Evolutionary conservation across 2,888 invertebrate genomes (phyloP), one percentile per base, ranked within the genome.

Genomic region (Sphecodes monilicornis): DNA sequence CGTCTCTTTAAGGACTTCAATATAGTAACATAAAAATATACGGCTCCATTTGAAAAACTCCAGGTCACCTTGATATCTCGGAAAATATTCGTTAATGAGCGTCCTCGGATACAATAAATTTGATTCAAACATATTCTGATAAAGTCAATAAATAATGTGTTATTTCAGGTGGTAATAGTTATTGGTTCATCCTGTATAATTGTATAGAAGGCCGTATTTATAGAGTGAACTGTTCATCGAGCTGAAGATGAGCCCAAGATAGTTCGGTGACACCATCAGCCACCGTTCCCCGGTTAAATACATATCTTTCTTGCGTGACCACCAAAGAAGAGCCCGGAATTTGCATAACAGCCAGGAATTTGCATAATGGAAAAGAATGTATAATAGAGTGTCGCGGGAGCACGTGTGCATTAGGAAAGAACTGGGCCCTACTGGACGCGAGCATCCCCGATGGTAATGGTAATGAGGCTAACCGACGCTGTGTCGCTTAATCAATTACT

Each of bases 321-420:
- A 60, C 81, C 82, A 80, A 86, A 86, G 88, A 72, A 85, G 82
- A 79, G 64, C 68, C 26, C 43, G 32, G 66, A 71, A 89, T 89
- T 87, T 89, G 84, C 89, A 89, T 89, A 89, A 89, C 87, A 86
- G 86, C 82, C 75, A 74, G 71, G 83, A 84, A 89, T 89, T 90
- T 89, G 90, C 89, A 89, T 89, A 89, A 89, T 89, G 86, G 85
- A 85, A 88, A 90, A 90, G 90, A 88, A 88, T 85, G 90, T 80
- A 86, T 86, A 87, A 88, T 84, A 80, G 80, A 64, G 81, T 83
- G 88, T 78, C 71, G 82, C 80, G 81, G 50, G 82, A 80, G 78
- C 88, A 89, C 84, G 88, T 84, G 90, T 89, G 89, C 82, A 83
- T 82, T 73, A 78, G 81, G 46, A 81, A 70, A 43, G 76, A 39